phyloP scores from a whole-genome alignment of 2,113 vertebrate genomes.

The Alces alces region DNA sequence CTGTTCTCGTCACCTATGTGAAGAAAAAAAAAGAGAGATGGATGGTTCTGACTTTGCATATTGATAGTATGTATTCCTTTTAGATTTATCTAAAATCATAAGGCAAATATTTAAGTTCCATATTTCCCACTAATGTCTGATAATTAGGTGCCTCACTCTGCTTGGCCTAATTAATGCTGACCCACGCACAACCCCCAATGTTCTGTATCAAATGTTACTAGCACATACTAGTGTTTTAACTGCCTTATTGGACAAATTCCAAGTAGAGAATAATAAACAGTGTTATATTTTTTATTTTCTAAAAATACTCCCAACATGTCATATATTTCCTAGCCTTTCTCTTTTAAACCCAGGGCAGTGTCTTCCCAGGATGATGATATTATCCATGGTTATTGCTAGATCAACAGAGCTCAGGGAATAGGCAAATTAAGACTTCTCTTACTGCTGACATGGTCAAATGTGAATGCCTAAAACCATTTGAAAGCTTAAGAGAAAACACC shows the following conservation, averaged over 20 bases:
- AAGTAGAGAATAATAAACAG: background rate
- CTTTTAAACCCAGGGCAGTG: background rate
- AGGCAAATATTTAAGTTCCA: slow-evolving; percentile 35
- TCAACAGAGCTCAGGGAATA: background rate
- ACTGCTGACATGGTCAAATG: background rate
- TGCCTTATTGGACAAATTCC: background rate
- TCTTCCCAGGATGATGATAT: background rate
- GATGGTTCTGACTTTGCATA: background rate
- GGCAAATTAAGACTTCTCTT: slow-evolving; percentile 15
- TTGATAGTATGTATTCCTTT: background rate
- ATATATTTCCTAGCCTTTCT: slow-evolving; percentile 9
- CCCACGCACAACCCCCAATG: background rate
- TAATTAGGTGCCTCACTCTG: background rate
- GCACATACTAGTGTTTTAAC: background rate
- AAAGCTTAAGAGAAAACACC: background rate
- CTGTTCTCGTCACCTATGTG: background rate
- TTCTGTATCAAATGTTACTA: background rate
- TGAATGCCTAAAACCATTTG: background rate
- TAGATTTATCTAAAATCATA: background rate
- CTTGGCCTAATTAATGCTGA: slow-evolving; percentile 39
- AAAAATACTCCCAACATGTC: background rate
- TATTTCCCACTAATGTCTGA: slow-evolving; percentile 22
- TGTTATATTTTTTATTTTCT: background rate
- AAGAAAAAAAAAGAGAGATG: background rate
- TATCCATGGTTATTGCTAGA: background rate